Evolutionary conservation across 1,140 invertebrate species (phyloP).

Genomic region (Lineus longissimus): DNA sequence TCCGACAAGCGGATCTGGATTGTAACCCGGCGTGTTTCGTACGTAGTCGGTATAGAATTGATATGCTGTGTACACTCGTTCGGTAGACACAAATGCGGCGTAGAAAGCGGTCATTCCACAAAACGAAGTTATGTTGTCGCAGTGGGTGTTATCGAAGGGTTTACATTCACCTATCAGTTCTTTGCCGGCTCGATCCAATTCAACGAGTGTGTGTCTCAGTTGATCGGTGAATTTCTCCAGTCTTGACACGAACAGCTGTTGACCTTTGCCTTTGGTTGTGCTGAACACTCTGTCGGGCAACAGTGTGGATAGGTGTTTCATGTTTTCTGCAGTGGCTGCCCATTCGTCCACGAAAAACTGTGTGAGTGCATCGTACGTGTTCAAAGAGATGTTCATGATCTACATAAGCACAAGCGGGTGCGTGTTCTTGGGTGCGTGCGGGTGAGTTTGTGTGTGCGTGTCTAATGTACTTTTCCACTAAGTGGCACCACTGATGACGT

Average conservation of each 20-base stretch:
- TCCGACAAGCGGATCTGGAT: not conserved
- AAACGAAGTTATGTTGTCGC: not conserved
- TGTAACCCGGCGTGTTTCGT: not conserved
- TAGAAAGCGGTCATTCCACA: not conserved
- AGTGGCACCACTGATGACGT: too few relatives aligned
- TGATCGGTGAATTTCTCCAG: not conserved
- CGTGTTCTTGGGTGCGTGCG: too few relatives aligned
- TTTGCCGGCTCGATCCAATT: not conserved
- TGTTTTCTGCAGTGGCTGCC: not conserved
- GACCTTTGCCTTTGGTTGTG: not conserved
- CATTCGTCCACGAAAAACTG: not conserved
- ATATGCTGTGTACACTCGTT: not conserved
- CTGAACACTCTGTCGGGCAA: not conserved
- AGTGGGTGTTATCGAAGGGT: not conserved
- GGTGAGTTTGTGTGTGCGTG: too few relatives aligned
- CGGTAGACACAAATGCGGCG: not conserved
- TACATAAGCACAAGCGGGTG: too few relatives aligned
- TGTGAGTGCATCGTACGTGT: not conserved
- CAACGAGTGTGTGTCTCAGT: not conserved
- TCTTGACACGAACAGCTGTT: not conserved
- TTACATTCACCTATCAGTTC: not conserved
- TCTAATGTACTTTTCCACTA: too few relatives aligned
- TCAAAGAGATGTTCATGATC: not conserved
- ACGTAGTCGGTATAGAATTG: not conserved
- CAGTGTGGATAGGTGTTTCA: not conserved